These are phyloP conservation scores for Hydrotaea diabolus DNA, from an alignment of 2,888 invertebrate species.

Conservation along the genomic window DNA sequence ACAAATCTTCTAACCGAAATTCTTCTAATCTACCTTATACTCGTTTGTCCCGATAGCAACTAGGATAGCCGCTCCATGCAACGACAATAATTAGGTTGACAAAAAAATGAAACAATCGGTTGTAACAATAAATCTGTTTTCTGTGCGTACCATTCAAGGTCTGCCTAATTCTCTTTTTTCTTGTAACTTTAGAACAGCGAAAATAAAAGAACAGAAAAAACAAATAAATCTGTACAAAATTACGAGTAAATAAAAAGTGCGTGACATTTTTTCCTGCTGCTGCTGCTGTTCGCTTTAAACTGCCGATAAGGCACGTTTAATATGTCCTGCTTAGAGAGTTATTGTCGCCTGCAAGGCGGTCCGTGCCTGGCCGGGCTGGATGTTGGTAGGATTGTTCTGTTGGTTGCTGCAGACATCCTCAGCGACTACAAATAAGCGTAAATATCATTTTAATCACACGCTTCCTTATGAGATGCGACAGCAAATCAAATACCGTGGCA, in stretches of 20 bases:
- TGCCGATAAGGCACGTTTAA: conserved; percentile 63
- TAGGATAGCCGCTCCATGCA: too few relatives aligned
- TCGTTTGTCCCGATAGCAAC: too few relatives aligned
- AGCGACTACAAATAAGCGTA: conserved; percentile 47
- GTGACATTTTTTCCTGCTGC: conserved; percentile 39
- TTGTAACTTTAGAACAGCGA: background rate
- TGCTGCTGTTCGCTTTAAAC: conserved; percentile 27
- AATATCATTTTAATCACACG: conserved; percentile 65
- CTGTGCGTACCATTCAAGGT: conserved; percentile 22
- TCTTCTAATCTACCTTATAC: too few relatives aligned
- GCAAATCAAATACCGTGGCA: conserved; percentile 6
- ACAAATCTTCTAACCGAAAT: too few relatives aligned
- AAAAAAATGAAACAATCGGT: too few relatives aligned
- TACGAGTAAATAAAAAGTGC: conserved; percentile 55
- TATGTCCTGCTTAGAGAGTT: conserved; percentile 53
- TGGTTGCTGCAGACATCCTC: conserved; percentile 36
- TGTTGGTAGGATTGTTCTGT: conserved; percentile 34
- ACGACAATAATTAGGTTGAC: too few relatives aligned
- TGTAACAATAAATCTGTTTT: too few relatives aligned
- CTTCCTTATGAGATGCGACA: conserved; percentile 51
- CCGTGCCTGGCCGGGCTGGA: too few relatives aligned
- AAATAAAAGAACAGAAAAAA: background rate
- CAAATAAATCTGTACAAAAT: conserved; percentile 33
- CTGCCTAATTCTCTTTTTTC: background rate
- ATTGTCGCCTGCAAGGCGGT: too few relatives aligned